These are phyloP conservation scores for Vultur gryphus DNA, from an alignment of 2,797 vertebrate genomes.

Conservation along the genomic window DNA sequence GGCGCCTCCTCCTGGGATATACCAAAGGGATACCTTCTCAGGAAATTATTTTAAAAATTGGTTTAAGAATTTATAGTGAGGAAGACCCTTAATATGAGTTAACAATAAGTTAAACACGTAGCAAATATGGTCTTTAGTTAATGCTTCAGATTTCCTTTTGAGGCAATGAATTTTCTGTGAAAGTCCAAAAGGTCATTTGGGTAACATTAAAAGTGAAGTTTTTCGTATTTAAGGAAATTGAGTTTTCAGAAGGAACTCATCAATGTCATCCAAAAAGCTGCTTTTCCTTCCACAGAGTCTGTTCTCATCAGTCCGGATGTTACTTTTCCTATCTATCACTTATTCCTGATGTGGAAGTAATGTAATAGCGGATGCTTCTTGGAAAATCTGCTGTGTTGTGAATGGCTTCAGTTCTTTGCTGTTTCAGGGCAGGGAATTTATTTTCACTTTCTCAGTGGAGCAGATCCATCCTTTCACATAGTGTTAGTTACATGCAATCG, in stretches of 20 bases:
- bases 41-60: background rate
- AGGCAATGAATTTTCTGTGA: background rate
- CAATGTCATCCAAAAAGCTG: background rate
- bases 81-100: background rate
- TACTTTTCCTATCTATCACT: background rate
- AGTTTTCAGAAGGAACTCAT: background rate
- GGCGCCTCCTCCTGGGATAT: background rate
- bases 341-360: background rate
- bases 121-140: background rate
- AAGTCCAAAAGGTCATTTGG: background rate
- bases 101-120: background rate
- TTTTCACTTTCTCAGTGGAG: background rate
- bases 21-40: background rate
- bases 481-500: background rate
- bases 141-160: background rate
- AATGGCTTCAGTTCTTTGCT: background rate
- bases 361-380: background rate
- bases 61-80: background rate
- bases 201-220: background rate
- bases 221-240: constrained; percentile 35
- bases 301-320: background rate
- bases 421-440: background rate
- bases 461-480: background rate
- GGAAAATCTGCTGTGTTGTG: background rate
- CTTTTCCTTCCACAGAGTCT: background rate